Percentiles rank a stretch among this genome's conserved stretches.
Conservation (phyloP, 2,797 vertebrate species). For the Gallinago nigripennis region DNA sequence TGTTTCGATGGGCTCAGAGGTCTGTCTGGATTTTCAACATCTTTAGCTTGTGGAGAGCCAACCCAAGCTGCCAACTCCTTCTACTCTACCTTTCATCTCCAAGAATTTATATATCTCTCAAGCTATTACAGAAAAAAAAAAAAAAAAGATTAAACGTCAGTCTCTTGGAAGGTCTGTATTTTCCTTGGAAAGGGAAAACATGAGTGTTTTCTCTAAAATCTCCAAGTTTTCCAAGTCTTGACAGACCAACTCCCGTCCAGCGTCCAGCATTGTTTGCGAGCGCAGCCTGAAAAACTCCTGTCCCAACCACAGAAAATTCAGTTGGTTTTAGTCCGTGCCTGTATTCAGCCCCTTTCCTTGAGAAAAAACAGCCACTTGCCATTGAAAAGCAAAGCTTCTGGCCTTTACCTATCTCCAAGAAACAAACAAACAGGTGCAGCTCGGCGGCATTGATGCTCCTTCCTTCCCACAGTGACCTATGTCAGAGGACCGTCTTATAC, state of each 20-base stretch:
- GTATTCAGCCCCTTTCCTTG: neutral
- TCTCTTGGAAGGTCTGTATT: neutral
- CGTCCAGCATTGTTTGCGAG: neutral
- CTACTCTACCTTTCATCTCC: neutral
- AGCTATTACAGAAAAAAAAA: neutral
- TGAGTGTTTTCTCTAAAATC: constrained; percentile 24
- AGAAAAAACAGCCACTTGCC: constrained; percentile 32
- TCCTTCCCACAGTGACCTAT: constrained; percentile 71
- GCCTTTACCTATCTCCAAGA: neutral
- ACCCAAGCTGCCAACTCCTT: neutral
- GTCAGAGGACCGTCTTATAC: constrained; percentile 69
- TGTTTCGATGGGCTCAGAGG: neutral
- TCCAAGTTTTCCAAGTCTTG: neutral
- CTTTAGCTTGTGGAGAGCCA: neutral
- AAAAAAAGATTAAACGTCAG: constrained; percentile 11
- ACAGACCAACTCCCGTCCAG: constrained; percentile 24
- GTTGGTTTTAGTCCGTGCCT: neutral
- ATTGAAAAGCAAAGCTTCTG: constrained; percentile 7
- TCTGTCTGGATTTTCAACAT: neutral
- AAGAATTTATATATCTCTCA: neutral
- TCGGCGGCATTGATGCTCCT: constrained; percentile 33
- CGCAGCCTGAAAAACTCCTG: neutral
- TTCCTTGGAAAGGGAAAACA: neutral
- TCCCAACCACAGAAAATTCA: neutral
- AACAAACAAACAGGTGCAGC: constrained; percentile 71